phyloP scores from a whole-genome alignment of 2,888 invertebrate genomes.

The Sericinus montela region DNA sequence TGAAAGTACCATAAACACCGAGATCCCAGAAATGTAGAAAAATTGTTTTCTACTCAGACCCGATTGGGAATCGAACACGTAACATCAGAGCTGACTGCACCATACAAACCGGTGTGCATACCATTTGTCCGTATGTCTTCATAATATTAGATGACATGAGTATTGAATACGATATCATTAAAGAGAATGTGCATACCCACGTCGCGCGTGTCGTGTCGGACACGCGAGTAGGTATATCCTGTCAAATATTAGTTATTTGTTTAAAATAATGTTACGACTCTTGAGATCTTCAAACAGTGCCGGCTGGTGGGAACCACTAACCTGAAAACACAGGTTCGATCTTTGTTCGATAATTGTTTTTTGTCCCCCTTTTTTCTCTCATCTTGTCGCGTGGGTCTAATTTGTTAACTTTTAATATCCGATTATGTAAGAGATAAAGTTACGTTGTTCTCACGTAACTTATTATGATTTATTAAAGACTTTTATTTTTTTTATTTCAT shows the following conservation, averaged over 20 bases:
- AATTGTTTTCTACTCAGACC: no score
- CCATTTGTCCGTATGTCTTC: no score
- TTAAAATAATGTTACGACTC: conserved; percentile 35
- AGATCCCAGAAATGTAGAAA: no score
- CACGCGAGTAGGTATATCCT: conserved; percentile 30
- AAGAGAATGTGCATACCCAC: not conserved
- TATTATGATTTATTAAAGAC: not conserved
- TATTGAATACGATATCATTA: conserved; percentile 7
- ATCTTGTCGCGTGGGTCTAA: conserved; percentile 3
- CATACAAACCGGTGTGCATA: no score
- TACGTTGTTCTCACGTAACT: not conserved
- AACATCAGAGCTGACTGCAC: no score
- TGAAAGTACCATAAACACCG: no score
- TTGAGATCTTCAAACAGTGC: conserved; percentile 21
- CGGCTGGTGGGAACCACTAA: conserved; percentile 15
- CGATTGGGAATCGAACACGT: no score
- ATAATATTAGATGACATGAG: no score
- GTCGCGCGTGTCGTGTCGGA: conserved; percentile 24
- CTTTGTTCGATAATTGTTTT: not conserved
- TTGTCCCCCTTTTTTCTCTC: not conserved
- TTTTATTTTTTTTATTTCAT: no score
- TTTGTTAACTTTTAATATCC: conserved; percentile 10
- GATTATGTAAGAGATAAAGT: conserved; percentile 7
- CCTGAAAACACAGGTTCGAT: conserved; percentile 3
- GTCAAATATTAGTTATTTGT: conserved; percentile 43